Percentiles rank a stretch among this genome's conserved stretches.
Conservation (phyloP, 2,888 invertebrate genomes). For the Lutraria lutraria region DNA sequence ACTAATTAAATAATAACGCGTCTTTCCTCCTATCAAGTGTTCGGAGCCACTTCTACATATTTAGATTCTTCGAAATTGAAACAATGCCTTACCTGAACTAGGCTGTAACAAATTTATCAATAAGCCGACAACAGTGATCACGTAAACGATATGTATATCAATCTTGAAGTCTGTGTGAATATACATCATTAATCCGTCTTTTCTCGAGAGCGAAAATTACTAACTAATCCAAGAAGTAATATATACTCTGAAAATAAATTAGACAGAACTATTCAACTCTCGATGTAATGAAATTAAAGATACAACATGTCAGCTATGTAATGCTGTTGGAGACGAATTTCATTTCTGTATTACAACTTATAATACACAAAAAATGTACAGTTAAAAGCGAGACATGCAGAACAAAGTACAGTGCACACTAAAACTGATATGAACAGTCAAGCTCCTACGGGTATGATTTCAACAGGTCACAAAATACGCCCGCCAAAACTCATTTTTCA, state of each 20-base stretch:
- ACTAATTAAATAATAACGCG: not conserved
- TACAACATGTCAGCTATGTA: too few species aligned
- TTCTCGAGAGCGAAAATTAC: not conserved
- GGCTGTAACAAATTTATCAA: conserved; percentile 13
- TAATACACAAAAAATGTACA: too few species aligned
- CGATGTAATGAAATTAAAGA: too few species aligned
- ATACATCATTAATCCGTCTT: conserved; percentile 12
- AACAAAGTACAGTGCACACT: too few species aligned
- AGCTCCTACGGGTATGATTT: too few species aligned
- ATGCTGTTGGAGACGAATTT: too few species aligned
- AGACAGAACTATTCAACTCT: too few species aligned
- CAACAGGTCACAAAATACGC: too few species aligned
- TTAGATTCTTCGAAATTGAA: not conserved
- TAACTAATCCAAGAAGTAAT: not conserved
- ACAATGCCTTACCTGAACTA: not conserved
- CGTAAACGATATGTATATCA: not conserved
- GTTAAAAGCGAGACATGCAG: too few species aligned
- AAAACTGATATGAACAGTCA: too few species aligned
- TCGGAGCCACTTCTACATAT: not conserved
- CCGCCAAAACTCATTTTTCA: too few species aligned
- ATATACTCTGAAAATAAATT: not conserved
- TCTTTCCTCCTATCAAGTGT: not conserved
- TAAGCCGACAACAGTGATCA: not conserved
- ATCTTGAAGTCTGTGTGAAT: conserved; percentile 18
- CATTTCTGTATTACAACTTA: too few species aligned